These are phyloP conservation scores for Bombus superbus DNA, from an alignment of 1,140 invertebrate species.

Conservation along the genomic window DNA sequence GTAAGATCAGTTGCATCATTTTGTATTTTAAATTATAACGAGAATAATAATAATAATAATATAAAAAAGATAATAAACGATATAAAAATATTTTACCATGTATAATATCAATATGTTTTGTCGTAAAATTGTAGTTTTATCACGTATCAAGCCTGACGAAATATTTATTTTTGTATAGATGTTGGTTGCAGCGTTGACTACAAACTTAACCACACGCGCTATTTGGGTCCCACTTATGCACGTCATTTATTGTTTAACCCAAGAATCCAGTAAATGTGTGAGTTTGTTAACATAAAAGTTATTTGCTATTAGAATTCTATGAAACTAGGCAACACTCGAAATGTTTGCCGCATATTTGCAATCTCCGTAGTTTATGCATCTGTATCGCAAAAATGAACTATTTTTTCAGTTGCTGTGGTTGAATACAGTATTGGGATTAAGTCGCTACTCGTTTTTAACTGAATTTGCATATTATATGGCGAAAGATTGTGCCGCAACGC, in stretches of 20 bases:
- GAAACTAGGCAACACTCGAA: too few species aligned
- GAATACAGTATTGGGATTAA: slow-evolving; percentile 62
- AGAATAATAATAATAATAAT: too few species aligned
- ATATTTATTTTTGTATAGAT: slow-evolving; percentile 66
- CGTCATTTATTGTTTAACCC: slow-evolving; percentile 72
- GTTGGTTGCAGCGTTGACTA: slow-evolving; percentile 77
- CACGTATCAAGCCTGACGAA: not conserved
- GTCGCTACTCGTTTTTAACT: slow-evolving; percentile 62
- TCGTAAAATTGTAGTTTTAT: too few species aligned
- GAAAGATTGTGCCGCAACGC: slow-evolving; percentile 68
- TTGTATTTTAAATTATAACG: too few species aligned
- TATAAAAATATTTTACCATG: too few species aligned
- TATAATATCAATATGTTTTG: too few species aligned
- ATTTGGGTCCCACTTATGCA: slow-evolving; percentile 80
- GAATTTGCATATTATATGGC: slow-evolving; percentile 72
- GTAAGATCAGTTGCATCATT: too few species aligned
- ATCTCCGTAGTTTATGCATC: too few species aligned
- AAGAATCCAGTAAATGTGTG: slow-evolving; percentile 79
- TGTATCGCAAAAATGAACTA: not conserved
- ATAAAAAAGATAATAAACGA: too few species aligned
- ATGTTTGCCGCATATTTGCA: too few species aligned
- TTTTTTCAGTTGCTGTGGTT: slow-evolving; percentile 72
- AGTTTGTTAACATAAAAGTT: not conserved
- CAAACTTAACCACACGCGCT: slow-evolving; percentile 74
- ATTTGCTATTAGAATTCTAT: too few species aligned